Evolutionary conservation across 2,113 vertebrate species (phyloP).

Genomic region (Thermophis baileyi): DNA sequence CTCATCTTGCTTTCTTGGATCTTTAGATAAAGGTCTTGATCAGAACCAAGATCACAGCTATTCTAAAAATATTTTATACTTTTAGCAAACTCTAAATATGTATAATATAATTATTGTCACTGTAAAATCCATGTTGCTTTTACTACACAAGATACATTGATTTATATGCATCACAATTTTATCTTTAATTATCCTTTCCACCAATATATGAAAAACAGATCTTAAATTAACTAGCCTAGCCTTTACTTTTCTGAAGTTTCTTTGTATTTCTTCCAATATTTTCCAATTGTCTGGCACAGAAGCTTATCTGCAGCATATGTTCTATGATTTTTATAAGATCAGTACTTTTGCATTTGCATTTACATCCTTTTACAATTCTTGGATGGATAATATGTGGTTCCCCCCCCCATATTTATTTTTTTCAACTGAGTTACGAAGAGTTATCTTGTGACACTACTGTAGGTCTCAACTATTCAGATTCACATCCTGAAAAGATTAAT

Average conservation of each 20-base stretch:
- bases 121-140: neutral
- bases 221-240: neutral
- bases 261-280: neutral
- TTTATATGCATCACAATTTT: neutral
- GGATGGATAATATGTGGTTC: neutral
- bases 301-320: neutral
- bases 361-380: neutral
- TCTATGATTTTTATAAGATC: neutral
- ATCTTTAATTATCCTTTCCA: neutral
- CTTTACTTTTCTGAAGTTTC: neutral
- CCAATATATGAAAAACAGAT: neutral
- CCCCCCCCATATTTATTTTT: neutral
- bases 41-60: neutral
- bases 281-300: neutral
- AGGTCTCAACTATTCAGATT: neutral
- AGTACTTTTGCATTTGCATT: neutral
- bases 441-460: neutral
- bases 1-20: neutral
- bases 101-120: neutral
- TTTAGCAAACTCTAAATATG: neutral
- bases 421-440: neutral
- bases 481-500: neutral
- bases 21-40: neutral
- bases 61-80: neutral
- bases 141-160: neutral